A percentile compares a stretch with the other conserved stretches of the same genome.
These are phyloP conservation scores for Coreoperca whiteheadi DNA, from an alignment of 2,113 vertebrate species.

Conservation along the genomic window DNA sequence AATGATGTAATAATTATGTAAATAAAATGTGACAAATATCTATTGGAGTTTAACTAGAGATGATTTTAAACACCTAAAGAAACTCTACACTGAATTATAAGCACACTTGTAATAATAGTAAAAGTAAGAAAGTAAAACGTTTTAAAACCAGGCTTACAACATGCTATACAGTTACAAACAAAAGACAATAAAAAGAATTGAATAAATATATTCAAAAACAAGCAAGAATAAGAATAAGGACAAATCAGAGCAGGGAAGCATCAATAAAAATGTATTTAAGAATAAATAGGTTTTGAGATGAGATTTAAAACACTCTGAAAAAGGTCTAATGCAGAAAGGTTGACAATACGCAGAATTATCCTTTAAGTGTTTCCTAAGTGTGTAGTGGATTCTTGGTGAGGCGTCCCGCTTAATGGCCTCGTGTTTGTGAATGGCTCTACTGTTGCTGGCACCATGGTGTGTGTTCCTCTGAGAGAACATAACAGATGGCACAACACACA, in stretches of 20 bases:
- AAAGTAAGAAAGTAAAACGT: too few species aligned
- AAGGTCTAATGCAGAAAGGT: background rate
- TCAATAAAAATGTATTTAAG: background rate
- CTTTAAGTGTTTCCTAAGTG: constrained; percentile 14
- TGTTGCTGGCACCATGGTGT: constrained; percentile 62
- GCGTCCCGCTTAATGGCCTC: constrained; percentile 43
- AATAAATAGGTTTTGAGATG: background rate
- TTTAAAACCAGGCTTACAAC: too few species aligned
- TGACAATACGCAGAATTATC: background rate
- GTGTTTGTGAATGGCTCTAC: constrained; percentile 77
- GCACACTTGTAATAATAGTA: background rate
- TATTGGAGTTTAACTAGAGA: background rate
- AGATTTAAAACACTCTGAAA: background rate
- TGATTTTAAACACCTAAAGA: background rate
- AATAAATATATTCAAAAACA: background rate
- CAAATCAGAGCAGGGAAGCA: background rate
- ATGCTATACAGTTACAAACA: background rate
- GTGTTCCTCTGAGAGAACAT: constrained; percentile 81
- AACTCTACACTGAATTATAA: background rate
- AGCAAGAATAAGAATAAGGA: background rate
- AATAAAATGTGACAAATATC: background rate
- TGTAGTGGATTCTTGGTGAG: constrained; percentile 24
- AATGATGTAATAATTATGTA: background rate
- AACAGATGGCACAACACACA: constrained; percentile 84
- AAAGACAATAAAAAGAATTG: background rate